A percentile compares a stretch with the other conserved stretches of the same genome.
Conservation (phyloP, 37 sponge, comb jelly and placozoan genomes). For the Mnemiopsis leidyi region DNA sequence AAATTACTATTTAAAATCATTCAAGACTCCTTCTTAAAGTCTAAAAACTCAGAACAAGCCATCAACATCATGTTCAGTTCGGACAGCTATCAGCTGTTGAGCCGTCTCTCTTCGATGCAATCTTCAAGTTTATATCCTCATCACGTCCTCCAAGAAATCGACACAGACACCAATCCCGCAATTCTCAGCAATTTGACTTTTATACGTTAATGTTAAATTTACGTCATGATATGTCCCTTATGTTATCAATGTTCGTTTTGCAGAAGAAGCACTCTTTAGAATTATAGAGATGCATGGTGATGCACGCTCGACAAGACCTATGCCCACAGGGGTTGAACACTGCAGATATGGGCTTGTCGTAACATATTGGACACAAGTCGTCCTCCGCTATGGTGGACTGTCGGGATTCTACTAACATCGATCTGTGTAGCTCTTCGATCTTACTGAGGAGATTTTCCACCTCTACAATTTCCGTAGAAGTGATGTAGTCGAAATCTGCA, state of each 20-base stretch:
- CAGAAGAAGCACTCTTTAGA: conserved; percentile 57
- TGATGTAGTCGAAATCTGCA: background rate
- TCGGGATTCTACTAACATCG: background rate
- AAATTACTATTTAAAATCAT: too few relatives aligned
- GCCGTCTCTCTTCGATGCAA: too few relatives aligned
- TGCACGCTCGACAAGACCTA: conserved; percentile 15
- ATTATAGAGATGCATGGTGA: conserved; percentile 27
- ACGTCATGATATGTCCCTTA: background rate
- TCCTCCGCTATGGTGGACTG: conserved; percentile 44
- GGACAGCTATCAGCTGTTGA: too few relatives aligned
- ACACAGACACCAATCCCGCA: background rate
- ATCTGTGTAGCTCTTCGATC: background rate
- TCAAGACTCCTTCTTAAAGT: too few relatives aligned
- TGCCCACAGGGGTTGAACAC: conserved; percentile 14
- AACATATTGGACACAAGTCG: conserved; percentile 39
- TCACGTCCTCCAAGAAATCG: too few relatives aligned
- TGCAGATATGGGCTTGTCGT: background rate
- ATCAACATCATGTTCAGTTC: too few relatives aligned
- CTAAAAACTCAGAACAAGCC: too few relatives aligned
- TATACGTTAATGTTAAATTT: background rate
- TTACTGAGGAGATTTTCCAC: background rate
- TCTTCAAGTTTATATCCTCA: too few relatives aligned
- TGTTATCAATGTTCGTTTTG: conserved; percentile 20
- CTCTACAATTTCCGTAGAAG: background rate
- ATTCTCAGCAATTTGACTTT: background rate